A percentile compares a stretch with the other conserved stretches of the same genome.
Evolutionary conservation across 2,797 vertebrate genomes (phyloP).

Genomic region (Gallinago solitaria): DNA sequence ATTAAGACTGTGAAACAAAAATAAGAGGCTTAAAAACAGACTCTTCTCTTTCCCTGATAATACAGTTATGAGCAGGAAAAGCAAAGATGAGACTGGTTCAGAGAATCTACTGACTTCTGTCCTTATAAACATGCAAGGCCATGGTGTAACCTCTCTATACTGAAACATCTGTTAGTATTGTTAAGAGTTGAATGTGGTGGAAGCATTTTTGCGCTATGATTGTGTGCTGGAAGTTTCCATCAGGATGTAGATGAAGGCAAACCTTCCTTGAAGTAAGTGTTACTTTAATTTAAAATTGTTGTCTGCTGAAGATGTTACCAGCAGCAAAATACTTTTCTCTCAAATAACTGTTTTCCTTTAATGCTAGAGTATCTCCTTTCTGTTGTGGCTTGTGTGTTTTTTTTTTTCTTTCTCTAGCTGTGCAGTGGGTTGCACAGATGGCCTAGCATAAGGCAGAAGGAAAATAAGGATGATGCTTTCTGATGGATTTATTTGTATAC

Average conservation of each 20-base stretch:
- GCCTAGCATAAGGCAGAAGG: slow-evolving; percentile 37
- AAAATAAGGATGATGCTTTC: slow-evolving; percentile 46
- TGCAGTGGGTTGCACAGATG: slow-evolving; percentile 36
- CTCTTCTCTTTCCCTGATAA: background rate
- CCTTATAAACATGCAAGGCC: background rate
- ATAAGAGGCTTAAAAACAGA: background rate
- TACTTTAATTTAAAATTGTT: background rate
- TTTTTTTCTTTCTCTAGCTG: background rate
- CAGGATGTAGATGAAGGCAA: background rate
- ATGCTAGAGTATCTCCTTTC: background rate
- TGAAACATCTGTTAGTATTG: background rate
- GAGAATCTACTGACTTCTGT: background rate
- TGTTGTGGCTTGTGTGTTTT: background rate
- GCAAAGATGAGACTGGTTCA: background rate
- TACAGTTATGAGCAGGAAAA: background rate
- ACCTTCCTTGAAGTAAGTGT: background rate
- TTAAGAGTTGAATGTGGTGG: background rate
- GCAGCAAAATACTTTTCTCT: background rate
- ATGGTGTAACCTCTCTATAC: background rate
- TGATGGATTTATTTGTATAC: slow-evolving; percentile 45
- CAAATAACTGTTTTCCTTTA: background rate
- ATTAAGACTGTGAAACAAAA: background rate
- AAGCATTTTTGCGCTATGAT: background rate
- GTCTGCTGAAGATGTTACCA: background rate
- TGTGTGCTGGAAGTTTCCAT: background rate